Conservation (phyloP, 2,888 invertebrate genomes). For the Micoletzkya japonica region DNA sequence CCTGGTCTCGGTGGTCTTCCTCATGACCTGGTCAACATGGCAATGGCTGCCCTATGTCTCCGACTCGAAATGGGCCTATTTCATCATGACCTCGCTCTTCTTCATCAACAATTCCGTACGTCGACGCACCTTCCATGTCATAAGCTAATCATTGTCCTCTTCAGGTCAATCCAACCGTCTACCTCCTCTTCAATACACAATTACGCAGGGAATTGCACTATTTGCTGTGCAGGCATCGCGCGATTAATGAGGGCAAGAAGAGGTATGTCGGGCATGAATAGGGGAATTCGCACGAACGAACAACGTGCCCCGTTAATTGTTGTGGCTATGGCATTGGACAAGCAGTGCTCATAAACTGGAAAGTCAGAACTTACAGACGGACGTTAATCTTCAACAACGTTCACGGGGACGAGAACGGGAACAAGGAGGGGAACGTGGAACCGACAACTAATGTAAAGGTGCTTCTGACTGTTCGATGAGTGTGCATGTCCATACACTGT, state of each 20-base stretch:
- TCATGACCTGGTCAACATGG: constrained; percentile 61
- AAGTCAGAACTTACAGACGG: not conserved
- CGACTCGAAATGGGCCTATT: constrained; percentile 56
- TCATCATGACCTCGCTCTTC: constrained; percentile 58
- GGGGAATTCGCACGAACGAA: too few relatives aligned
- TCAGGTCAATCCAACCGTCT: constrained; percentile 58
- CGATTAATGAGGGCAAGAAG: constrained; percentile 30
- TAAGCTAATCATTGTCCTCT: not conserved
- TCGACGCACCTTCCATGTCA: not conserved
- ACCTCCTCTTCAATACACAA: constrained; percentile 59
- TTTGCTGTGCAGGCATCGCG: constrained; percentile 48
- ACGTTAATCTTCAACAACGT: constrained; percentile 28
- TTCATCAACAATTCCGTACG: constrained; percentile 60
- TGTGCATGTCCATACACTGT: too few relatives aligned
- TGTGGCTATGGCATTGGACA: too few relatives aligned
- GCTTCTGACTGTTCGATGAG: too few relatives aligned
- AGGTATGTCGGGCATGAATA: not conserved
- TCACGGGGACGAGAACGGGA: constrained; percentile 15
- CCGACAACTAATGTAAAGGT: too few relatives aligned
- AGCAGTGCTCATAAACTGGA: not conserved
- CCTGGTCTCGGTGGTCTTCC: constrained; percentile 58
- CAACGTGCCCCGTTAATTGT: too few relatives aligned
- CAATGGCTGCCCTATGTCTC: constrained; percentile 57
- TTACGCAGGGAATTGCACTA: constrained; percentile 54
- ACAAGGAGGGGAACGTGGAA: too few relatives aligned